Evolutionary conservation across 2,888 invertebrate genomes (phyloP), one percentile per base, ranked within the genome.

Genomic region (Polyommatus iphigenia): DNA sequence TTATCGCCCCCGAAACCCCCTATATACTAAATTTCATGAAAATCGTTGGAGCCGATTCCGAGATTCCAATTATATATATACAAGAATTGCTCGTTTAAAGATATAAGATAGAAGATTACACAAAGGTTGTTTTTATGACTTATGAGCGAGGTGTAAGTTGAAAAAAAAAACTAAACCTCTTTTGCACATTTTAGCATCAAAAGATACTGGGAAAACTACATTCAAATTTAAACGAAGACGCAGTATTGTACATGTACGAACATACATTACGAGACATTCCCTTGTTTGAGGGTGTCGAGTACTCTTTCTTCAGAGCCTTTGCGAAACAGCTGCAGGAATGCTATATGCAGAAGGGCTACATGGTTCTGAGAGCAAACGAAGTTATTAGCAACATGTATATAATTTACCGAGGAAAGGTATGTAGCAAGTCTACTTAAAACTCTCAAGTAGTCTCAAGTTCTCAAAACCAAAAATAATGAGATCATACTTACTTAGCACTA

Each of bases 221-320:
- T 84, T 91, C 95, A 57, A 94, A 94, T 82, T 84, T 95, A 79
- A 93, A 94, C 82, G 95, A 95, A 90, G 95, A 95, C 81, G 92
- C 93, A 5, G 93, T 95, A 20, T 85, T 94, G 71, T 92, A 90
- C 80, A 91, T 95, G 90, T 95, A 95, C 81, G 95, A 95, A 82
- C 91, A 91, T 80, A 95, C 95, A 0, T 84, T 95, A 76, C 83
- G 91, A 81, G 93, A 94, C 85, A 95, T 95, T 82, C 94, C 95
- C 13, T 82, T 95, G 75, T 95, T 95, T 80, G 93, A 94, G 84
- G 89, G 92, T 79, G 91, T 95, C 0, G 95, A 95, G 78, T 89
- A 89, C 81, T 93, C 94, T 0, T 95, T 95, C 87, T 94, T 95
- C 81, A 89, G 95, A 85, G 92, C 94, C 4, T 90, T 95, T 79